phyloP scores from a whole-genome alignment of 64 coral and sea anemone species.

The Dendrophyllia cribrosa region DNA sequence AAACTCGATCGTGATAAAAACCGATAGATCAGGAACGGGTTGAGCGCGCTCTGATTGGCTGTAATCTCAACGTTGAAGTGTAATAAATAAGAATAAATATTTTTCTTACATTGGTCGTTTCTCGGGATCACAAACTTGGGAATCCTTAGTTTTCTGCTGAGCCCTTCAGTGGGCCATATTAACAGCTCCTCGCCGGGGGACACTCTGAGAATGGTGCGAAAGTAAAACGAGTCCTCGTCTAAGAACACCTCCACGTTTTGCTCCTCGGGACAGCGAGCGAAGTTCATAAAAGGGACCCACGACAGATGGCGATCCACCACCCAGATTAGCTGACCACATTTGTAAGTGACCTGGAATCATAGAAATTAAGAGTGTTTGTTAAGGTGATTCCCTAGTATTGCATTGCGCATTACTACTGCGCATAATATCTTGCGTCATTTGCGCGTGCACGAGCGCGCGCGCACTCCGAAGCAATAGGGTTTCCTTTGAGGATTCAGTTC shows the following conservation, averaged over 20 bases:
- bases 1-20: too few species aligned
- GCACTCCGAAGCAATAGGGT: too few species aligned
- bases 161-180: constrained; percentile 54
- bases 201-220: constrained; percentile 49
- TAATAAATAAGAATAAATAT: background rate
- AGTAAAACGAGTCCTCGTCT: constrained; percentile 58
- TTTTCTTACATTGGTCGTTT: background rate
- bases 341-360: constrained; percentile 60
- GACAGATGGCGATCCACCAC: constrained; percentile 68
- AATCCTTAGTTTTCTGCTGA: constrained; percentile 44
- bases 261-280: constrained; percentile 50
- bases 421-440: too few species aligned
- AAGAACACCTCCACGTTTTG: constrained; percentile 74
- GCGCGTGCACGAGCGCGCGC: too few species aligned
- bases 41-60: too few species aligned
- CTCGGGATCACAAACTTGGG: background rate
- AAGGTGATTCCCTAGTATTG: background rate
- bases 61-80: too few species aligned
- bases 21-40: too few species aligned
- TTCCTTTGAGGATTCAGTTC: too few species aligned
- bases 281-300: constrained; percentile 68
- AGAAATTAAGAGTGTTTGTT: background rate
- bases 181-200: constrained; percentile 61
- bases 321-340: constrained; percentile 62
- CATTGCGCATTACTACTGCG: too few species aligned